Base-by-base conservation (phyloP, 2,113 vertebrate genomes). In the Lasiurus borealis region DNA sequence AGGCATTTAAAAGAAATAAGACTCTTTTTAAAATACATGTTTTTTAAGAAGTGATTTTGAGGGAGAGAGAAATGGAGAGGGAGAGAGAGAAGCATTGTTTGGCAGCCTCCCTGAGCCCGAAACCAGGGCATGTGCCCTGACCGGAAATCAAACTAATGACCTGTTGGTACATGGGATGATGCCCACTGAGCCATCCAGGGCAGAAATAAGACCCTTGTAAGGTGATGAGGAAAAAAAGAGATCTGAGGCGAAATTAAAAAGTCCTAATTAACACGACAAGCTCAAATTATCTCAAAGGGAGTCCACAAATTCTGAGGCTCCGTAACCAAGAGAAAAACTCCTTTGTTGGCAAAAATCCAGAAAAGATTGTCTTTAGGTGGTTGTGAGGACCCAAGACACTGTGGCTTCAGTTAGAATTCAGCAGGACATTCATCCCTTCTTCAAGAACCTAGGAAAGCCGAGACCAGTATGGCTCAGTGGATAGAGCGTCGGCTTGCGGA, bases 1-100 rank as follows among this genome's bases (percentile, higher is more conserved):
- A 93, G 44, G 86, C n/a, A n/a, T 80, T 92, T 80, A 54, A 88
- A 78, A 85, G 44, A 90, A 93, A 73, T 21, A 34, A 7, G 6
- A 36, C 44, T n/a, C n/a, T 87, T 96, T 62, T 62, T 4, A 27
- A 62, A 62, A 59, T 27, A 59, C 11, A 62, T 62, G 59, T 62
- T 62, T n/a, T 62, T 27, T 62, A 27, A 62, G 21, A 62, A 25
- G 59, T 62, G 25, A 62, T 62, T 62, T 62, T 62, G 27, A 62
- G 23, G 4, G 59, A 62, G 59, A 62, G 59, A 62, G 59, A 23
- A 62, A 62, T 62, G 59, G 59, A 62, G 59, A 27, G 25, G 59
- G 59, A 62, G 59, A 62, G 59, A 62, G 59, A 62, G 25, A 62
- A 27, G 27, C 59, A 62, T 27, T 62, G 54, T 21, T 57, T 57